Conservation (phyloP, 2,888 invertebrate genomes). For the Syritta pipiens region DNA sequence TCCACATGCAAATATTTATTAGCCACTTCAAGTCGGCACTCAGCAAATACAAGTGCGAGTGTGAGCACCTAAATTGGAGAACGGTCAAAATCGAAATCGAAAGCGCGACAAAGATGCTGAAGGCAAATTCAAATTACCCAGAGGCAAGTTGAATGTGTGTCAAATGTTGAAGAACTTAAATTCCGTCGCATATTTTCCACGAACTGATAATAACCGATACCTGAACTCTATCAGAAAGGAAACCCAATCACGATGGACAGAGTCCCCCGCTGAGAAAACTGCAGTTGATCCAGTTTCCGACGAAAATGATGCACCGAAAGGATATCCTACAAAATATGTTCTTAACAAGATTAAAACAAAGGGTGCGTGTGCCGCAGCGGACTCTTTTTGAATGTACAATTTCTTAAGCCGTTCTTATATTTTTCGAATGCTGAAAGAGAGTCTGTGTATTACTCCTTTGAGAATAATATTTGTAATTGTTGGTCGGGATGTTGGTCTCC, state of each 20-base stretch:
- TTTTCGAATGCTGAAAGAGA: slow-evolving; percentile 12
- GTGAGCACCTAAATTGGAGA: slow-evolving; percentile 5
- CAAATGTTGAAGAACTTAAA: slow-evolving; percentile 14
- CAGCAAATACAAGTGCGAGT: slow-evolving; percentile 2
- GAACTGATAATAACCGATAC: background rate
- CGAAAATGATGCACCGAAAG: no score
- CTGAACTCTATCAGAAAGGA: background rate
- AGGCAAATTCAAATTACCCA: slow-evolving; percentile 6
- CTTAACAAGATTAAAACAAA: slow-evolving; percentile 56
- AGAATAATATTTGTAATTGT: slow-evolving; percentile 53
- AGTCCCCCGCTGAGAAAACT: no score
- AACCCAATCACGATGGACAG: no score
- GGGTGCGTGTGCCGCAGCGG: slow-evolving; percentile 1
- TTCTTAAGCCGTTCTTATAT: slow-evolving; percentile 29
- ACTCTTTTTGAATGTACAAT: no score
- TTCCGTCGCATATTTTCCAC: background rate
- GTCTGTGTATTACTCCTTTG: slow-evolving; percentile 1
- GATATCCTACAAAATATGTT: slow-evolving; percentile 13
- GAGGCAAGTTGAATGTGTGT: slow-evolving; percentile 4
- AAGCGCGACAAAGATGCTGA: slow-evolving; percentile 25
- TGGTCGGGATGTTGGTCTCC: slow-evolving; percentile 45
- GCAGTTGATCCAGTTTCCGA: no score
- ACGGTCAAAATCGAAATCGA: slow-evolving; percentile 36
- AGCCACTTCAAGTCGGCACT: slow-evolving; percentile 12
- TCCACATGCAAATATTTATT: slow-evolving; percentile 44